Conservation (phyloP, 2,888 invertebrate genomes). For the Strigamia crassipes region DNA sequence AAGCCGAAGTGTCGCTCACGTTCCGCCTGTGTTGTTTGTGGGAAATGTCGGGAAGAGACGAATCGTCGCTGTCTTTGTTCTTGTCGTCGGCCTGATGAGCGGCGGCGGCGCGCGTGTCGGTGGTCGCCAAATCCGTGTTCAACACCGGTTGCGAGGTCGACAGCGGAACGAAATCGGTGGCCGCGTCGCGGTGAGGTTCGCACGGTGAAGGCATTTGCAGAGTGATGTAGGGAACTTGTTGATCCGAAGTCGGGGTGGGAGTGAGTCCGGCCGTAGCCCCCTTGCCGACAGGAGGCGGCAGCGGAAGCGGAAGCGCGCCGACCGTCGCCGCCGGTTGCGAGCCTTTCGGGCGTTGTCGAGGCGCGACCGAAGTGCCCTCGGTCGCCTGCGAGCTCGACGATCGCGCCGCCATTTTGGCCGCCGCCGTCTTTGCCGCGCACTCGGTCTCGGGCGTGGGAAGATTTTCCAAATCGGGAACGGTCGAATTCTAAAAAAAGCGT, state of each 20-base stretch:
- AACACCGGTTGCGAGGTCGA: slow-evolving; percentile 41
- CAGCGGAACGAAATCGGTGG: not conserved
- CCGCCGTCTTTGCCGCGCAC: slow-evolving; percentile 64
- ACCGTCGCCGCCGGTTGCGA: slow-evolving; percentile 52
- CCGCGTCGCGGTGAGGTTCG: not conserved
- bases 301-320: slow-evolving; percentile 53
- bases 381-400: slow-evolving; percentile 52
- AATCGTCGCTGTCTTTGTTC: not conserved
- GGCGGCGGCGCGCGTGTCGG: not conserved
- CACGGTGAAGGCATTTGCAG: not conserved
- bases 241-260: not conserved
- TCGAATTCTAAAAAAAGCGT: slow-evolving; percentile 71
- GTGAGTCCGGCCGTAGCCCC: not conserved
- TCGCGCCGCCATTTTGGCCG: slow-evolving; percentile 53
- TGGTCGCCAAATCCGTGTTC: slow-evolving; percentile 28
- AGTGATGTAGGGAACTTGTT: not conserved
- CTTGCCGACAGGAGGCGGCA: slow-evolving; percentile 33
- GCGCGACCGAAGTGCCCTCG: slow-evolving; percentile 73
- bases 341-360: slow-evolving; percentile 78
- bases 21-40: slow-evolving; percentile 73
- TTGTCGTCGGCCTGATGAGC: not conserved
- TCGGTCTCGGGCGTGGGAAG: slow-evolving; percentile 71
- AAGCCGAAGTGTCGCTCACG: slow-evolving; percentile 82
- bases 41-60: not conserved
- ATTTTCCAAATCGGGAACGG: slow-evolving; percentile 68